Evolutionary conservation across 2,888 invertebrate genomes (phyloP), one percentile per base, ranked within the genome.

Genomic region (Nemurella pictetii): DNA sequence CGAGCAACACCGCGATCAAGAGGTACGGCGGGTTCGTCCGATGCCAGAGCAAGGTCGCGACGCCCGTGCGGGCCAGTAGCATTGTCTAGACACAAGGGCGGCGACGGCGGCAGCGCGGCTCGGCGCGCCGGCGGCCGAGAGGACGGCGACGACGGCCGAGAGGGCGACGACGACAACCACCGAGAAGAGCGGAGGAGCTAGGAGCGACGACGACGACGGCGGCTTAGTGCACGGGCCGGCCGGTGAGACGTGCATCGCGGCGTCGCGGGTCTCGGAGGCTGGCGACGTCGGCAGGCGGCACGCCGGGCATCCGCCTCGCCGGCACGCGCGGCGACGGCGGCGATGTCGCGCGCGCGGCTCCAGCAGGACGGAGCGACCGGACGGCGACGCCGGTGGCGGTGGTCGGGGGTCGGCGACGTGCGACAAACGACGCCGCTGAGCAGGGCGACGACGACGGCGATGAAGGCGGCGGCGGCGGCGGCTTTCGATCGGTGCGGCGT

Each of bases 301-400:
- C n/a, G n/a, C n/a, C n/a, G n/a, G n/a, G n/a, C n/a, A 89, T 90
- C 89, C 87, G 88, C 86, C 85, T 87, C 86, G 85, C 87, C 87
- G 87, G 87, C 88, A 87, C 87, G 87, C 87, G 87, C 87, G 86
- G 87, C 87, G 87, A 87, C 87, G 90, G 88, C 88, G 88, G 89
- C 88, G 88, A 89, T 88, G 88, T 88, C 88, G 88, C 89, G 32
- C 88, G 89, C 89, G 84, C 84, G 87, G 86, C 32, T 32, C 32
- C 32, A 32, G 32, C 9, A 32, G 32, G 20, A 2, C 55, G 55
- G n/a, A n/a, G n/a, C 84, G 84, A 26, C 84, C 75, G 72, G 78
- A 84, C 83, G 85, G 28, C 80, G 81, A n/a, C 85, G 83, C 85
- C 86, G 83, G 80, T 86, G 87, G 86, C 87, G 86, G 83, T 55